Percentiles rank a stretch among this genome's conserved stretches.
phyloP scores from a whole-genome alignment of 2,888 invertebrate genomes.

The Harpagoxenus sublaevis region DNA sequence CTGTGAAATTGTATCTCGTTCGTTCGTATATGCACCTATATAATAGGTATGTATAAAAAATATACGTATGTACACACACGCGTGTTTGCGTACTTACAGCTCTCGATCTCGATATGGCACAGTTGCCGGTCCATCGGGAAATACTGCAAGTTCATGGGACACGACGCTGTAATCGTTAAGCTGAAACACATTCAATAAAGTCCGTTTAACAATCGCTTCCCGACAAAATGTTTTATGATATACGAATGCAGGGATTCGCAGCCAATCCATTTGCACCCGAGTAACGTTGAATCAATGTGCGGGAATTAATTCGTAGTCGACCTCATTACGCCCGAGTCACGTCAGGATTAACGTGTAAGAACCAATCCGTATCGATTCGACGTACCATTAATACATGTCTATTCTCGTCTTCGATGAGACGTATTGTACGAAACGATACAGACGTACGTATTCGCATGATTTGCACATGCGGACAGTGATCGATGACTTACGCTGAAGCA shows the following conservation, averaged over 20 bases:
- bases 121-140: slow-evolving; percentile 98
- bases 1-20: slow-evolving; percentile 61
- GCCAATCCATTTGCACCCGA: slow-evolving; percentile 23
- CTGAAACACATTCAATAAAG: slow-evolving; percentile 87
- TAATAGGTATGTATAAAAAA: slow-evolving; percentile 2
- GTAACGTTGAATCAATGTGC: slow-evolving; percentile 19
- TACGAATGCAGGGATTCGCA: slow-evolving; percentile 17
- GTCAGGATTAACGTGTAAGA: slow-evolving; percentile 28
- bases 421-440: slow-evolving; percentile 27
- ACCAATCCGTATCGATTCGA: slow-evolving; percentile 33
- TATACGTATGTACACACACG: slow-evolving; percentile 71
- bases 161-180: slow-evolving; percentile 97
- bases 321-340: slow-evolving; percentile 33
- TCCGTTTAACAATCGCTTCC: slow-evolving; percentile 26
- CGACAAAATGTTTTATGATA: slow-evolving; percentile 12
- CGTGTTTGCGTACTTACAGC: slow-evolving; percentile 93
- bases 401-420: slow-evolving; percentile 27
- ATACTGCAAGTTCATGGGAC: slow-evolving; percentile 98
- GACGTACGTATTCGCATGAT: slow-evolving; percentile 37
- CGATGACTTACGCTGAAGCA: slow-evolving; percentile 32
- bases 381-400: slow-evolving; percentile 32
- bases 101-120: slow-evolving; percentile 98
- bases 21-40: slow-evolving; percentile 69
- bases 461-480: slow-evolving; percentile 44
- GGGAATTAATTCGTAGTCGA: slow-evolving; percentile 39